These are phyloP conservation scores for Mesorhabditis sp. DNA, from an alignment of 2,888 invertebrate species.

Conservation along the genomic window DNA sequence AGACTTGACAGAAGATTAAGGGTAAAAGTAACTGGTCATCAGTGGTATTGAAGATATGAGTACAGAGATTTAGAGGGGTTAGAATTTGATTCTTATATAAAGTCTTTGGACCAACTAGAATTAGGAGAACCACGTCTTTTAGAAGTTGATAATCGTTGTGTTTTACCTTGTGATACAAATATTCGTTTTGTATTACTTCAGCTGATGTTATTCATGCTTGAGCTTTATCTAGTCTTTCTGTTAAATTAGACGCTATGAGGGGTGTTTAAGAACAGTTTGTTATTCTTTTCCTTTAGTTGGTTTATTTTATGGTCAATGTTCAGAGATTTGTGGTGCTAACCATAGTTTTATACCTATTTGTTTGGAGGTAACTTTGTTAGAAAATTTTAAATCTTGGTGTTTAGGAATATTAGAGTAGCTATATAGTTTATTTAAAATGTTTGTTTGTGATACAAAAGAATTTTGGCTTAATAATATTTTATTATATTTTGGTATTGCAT, in stretches of 20 bases:
- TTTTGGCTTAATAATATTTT: conserved; percentile 27
- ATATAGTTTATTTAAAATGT: conserved; percentile 37
- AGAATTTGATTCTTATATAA: conserved; percentile 59
- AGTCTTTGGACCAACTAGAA: conserved; percentile 42
- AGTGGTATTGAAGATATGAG: conserved; percentile 60
- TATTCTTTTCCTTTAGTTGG: conserved; percentile 69
- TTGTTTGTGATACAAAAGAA: conserved; percentile 39
- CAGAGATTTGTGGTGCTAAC: conserved; percentile 77
- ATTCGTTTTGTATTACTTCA: conserved; percentile 56
- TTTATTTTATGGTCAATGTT: conserved; percentile 74
- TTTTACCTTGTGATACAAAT: conserved; percentile 52
- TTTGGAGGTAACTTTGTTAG: conserved; percentile 42
- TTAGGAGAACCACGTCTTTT: conserved; percentile 54
- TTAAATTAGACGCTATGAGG: conserved; percentile 61
- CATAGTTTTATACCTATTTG: conserved; percentile 76
- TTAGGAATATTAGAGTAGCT: conserved; percentile 31
- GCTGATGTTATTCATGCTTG: conserved; percentile 62
- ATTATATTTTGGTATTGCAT: conserved; percentile 37
- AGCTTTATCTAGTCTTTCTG: conserved; percentile 58
- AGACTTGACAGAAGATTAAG: conserved; percentile 51
- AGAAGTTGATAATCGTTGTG: conserved; percentile 58
- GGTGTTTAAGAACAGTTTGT: conserved; percentile 63
- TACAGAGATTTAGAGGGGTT: conserved; percentile 54
- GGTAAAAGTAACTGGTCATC: conserved; percentile 58
- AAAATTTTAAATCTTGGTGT: conserved; percentile 41